These are phyloP conservation scores for Amphiura filiformis DNA, from an alignment of 35 echinoderm and acorn worm species.

Conservation along the genomic window DNA sequence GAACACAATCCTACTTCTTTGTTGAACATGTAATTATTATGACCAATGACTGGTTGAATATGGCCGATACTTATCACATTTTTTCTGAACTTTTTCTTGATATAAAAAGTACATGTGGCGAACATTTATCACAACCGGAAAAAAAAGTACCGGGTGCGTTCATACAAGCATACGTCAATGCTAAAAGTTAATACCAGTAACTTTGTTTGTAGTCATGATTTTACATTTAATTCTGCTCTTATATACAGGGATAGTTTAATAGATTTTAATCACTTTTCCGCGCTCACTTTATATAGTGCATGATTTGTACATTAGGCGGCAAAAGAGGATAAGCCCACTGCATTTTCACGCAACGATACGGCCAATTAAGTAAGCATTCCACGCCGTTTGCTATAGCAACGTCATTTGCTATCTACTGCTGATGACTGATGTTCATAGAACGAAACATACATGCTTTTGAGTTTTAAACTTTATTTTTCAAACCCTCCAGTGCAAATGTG, in stretches of 20 bases:
- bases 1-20: no score
- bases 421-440: neutral
- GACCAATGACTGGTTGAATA: no score
- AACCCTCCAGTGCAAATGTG: no score
- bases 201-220: no score
- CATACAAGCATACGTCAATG: no score
- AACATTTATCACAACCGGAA: neutral
- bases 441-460: no score
- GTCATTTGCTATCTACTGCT: neutral
- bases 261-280: neutral
- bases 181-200: no score
- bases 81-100: neutral
- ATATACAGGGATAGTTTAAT: neutral
- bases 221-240: no score
- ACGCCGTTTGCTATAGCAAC: neutral
- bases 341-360: neutral
- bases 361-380: neutral
- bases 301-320: neutral
- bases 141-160: no score
- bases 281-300: neutral
- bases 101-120: neutral
- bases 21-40: no score
- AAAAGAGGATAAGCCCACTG: neutral
- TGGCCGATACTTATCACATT: no score
- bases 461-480: no score